These are phyloP conservation scores for Calyptomena viridis DNA, from an alignment of 2,113 vertebrate species.

Conservation along the genomic window DNA sequence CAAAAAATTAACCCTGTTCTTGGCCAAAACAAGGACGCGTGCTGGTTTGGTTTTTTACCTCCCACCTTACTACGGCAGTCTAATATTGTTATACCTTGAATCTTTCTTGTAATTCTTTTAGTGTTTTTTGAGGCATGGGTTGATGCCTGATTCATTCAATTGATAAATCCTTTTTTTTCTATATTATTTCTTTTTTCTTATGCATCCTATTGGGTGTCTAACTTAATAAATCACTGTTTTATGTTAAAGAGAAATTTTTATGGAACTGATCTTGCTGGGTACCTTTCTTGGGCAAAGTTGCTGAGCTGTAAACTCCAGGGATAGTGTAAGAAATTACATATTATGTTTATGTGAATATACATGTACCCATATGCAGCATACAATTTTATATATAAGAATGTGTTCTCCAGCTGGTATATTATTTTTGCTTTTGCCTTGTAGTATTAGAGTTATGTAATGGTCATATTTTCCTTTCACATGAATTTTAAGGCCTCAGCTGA, in stretches of 20 bases:
- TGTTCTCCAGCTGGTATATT: background rate
- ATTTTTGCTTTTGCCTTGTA: background rate
- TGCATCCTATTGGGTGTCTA: background rate
- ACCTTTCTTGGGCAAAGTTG: background rate
- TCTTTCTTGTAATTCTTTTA: background rate
- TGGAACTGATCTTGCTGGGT: background rate
- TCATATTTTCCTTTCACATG: background rate
- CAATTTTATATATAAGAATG: background rate
- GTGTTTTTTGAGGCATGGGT: background rate
- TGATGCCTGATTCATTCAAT: background rate
- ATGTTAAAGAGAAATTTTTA: background rate
- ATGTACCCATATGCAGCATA: background rate
- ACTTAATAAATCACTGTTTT: background rate
- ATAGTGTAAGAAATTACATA: background rate
- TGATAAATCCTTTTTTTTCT: background rate
- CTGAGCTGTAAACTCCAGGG: background rate
- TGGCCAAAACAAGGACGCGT: background rate
- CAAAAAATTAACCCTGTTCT: background rate
- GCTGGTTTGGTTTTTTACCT: background rate
- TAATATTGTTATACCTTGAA: background rate
- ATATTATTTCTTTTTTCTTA: background rate
- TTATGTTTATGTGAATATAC: rapidly evolving
- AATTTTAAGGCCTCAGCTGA: background rate
- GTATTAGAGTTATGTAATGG: background rate
- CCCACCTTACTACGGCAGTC: background rate